Evolutionary conservation across 1,140 invertebrate species (phyloP), one percentile per base, ranked within the genome.

Genomic region (Bombus waltoni): DNA sequence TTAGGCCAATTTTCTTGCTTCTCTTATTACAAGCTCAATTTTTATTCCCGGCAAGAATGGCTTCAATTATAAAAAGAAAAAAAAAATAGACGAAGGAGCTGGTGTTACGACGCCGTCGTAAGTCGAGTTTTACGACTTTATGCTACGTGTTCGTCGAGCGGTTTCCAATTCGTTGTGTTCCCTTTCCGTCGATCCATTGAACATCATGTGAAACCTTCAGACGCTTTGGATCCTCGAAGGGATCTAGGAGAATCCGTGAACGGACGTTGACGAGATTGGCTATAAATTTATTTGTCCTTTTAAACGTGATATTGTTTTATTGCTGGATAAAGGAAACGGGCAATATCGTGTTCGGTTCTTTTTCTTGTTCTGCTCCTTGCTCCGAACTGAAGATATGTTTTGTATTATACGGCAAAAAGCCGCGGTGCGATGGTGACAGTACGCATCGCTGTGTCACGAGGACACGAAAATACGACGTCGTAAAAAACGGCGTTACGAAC

Each of bases 241-340:
- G 78, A 87, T 88, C 71, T 38, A 70, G 72, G 47, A 70, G 83
- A 40, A 88, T 87, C 79, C 88, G 86, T 85, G 78, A 72, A 85
- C 74, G 88, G 87, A 91, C 89, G 79, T 90, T 92, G 90, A 92
- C 91, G 91, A 93, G 94, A 94, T 94, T 94, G 93, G 90, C 93
- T 89, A 94, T 94, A 94, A 94, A 95, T 94, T 94, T 94, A 95
- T 95, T 94, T 94, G 90, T 84, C 85, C 90, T 87, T 91, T 91
- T 91, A 87, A 89, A 93, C 91, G 93, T 93, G 92, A 92, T 92
- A 94, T 93, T 92, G 81, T 92, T 93, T 94, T 93, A 93, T 91
- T 91, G 91, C 88, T 65, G 91, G 86, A 92, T 93, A 91, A 94
- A 94, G 83, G 89, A 82, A 92, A 90, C 88, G 88, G 85, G 81